Percentiles rank a stretch among this genome's conserved stretches.
phyloP scores from a whole-genome alignment of 1,140 invertebrate genomes.

The Ceratina australensis region DNA sequence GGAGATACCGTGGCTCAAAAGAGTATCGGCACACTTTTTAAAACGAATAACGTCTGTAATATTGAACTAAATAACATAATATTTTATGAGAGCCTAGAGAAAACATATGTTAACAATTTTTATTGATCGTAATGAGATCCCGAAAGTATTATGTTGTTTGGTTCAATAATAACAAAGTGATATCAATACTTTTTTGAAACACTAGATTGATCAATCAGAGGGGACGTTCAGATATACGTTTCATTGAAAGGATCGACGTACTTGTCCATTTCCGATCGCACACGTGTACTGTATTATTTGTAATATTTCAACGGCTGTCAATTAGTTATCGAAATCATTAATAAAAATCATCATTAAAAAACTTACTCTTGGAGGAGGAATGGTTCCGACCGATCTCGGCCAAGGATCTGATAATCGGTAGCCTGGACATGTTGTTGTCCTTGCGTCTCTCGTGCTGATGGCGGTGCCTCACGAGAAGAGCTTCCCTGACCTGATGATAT shows the following conservation, averaged over 20 bases:
- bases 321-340: constrained; percentile 35
- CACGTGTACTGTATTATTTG: background rate
- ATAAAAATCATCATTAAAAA: background rate
- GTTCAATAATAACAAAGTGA: no score
- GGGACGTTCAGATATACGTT: background rate
- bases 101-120: no score
- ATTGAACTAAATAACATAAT: no score
- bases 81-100: no score
- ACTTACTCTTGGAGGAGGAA: constrained; percentile 97
- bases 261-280: background rate
- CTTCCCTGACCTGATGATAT: constrained; percentile 86
- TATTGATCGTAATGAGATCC: no score
- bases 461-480: constrained; percentile 93
- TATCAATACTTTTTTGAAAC: no score
- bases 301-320: background rate
- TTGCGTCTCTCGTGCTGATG: constrained; percentile 96
- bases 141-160: no score
- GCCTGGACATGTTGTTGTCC: constrained; percentile 88
- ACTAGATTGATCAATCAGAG: no score
- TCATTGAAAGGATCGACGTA: background rate
- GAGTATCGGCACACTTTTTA: no score
- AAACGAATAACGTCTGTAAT: no score
- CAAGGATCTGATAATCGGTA: constrained; percentile 96
- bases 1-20: no score
- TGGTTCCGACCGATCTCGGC: constrained; percentile 98